phyloP scores from a whole-genome alignment of 2,113 vertebrate species.

The Pagrus major region DNA sequence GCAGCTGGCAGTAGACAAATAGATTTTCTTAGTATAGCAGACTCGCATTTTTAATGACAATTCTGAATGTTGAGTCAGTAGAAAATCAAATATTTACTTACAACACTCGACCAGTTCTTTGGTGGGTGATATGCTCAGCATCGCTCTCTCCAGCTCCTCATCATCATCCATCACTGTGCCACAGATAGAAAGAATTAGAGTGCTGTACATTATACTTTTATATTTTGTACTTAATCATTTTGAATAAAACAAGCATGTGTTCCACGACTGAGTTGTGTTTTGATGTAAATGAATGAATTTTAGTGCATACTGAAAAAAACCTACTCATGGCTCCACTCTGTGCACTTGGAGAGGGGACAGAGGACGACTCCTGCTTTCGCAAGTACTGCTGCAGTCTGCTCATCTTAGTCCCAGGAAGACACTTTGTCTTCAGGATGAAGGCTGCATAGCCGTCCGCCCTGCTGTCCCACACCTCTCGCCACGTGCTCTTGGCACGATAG shows the following conservation, averaged over 20 bases:
- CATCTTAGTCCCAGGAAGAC: background rate
- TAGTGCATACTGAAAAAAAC: background rate
- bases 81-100: background rate
- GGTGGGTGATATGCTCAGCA: background rate
- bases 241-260: no score
- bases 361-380: background rate
- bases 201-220: no score
- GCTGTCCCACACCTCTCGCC: background rate
- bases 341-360: background rate
- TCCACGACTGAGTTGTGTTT: no score
- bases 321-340: background rate
- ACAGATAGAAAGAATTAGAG: background rate
- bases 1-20: background rate
- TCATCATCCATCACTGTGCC: background rate
- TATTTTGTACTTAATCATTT: no score
- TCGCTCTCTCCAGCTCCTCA: background rate
- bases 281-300: background rate
- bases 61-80: background rate
- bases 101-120: background rate
- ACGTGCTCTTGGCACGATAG: background rate
- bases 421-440: background rate
- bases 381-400: background rate
- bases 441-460: background rate
- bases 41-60: background rate
- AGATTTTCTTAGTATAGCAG: no score